Evolutionary conservation across 2,888 invertebrate species (phyloP).

Genomic region (Maniola hyperantus): DNA sequence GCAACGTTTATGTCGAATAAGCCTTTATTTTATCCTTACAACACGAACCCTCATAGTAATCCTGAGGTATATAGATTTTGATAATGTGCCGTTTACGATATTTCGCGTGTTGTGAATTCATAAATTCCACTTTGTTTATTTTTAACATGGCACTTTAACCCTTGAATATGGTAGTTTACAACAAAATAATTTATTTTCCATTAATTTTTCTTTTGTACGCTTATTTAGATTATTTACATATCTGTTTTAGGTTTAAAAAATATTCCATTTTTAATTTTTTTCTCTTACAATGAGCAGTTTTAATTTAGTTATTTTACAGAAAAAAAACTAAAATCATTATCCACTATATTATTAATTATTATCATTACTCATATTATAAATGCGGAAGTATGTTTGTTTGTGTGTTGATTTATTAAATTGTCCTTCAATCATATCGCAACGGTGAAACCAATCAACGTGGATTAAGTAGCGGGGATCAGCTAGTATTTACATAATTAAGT

Average conservation of each 20-base stretch:
- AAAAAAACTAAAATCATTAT: too few species aligned
- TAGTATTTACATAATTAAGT: too few species aligned
- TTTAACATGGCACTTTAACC: conserved; percentile 4
- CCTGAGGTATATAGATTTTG: conserved; percentile 37
- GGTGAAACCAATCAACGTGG: too few species aligned
- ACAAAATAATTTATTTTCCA: conserved; percentile 4
- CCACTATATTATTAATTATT: too few species aligned
- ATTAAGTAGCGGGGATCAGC: too few species aligned
- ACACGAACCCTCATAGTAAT: conserved; percentile 48
- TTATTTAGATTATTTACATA: not conserved
- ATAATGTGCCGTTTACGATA: conserved; percentile 37
- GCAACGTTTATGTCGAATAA: conserved; percentile 60
- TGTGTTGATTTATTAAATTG: too few species aligned
- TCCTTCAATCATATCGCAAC: too few species aligned
- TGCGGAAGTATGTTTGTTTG: too few species aligned
- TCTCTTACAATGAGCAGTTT: too few species aligned
- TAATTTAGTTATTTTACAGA: too few species aligned
- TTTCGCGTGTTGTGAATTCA: conserved; percentile 31
- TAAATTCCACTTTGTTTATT: conserved; percentile 17
- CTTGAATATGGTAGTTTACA: conserved; percentile 10
- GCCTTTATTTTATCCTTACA: conserved; percentile 65
- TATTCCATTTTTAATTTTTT: not conserved
- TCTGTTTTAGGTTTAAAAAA: not conserved
- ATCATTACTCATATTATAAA: too few species aligned
- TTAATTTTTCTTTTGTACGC: not conserved